These are phyloP conservation scores for Gadopsis bispinosus DNA, from an alignment of 2,797 vertebrate genomes.

Conservation along the genomic window DNA sequence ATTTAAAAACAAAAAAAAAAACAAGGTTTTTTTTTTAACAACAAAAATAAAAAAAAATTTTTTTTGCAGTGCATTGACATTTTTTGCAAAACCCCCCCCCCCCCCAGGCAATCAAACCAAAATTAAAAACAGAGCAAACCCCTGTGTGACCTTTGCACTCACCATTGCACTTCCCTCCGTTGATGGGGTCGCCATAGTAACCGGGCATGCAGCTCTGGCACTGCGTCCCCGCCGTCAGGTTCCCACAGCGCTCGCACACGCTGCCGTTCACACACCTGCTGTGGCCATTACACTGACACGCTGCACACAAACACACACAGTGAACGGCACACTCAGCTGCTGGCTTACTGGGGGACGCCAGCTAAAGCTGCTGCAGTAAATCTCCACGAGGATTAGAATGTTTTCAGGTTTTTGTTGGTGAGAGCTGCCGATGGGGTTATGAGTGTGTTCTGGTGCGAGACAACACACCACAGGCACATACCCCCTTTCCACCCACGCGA, in stretches of 20 bases:
- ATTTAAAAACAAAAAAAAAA: too few species aligned
- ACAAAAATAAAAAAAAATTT: background rate
- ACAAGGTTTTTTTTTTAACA: too few species aligned
- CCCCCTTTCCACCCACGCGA: too few species aligned
- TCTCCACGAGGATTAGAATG: background rate
- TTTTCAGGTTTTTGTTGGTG: background rate
- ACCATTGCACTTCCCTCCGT: constrained; percentile 95
- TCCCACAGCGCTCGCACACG: constrained; percentile 93
- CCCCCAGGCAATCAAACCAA: background rate
- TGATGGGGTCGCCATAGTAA: constrained; percentile 95
- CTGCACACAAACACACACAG: constrained; percentile 73
- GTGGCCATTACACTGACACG: constrained; percentile 97
- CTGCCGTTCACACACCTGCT: constrained; percentile 93
- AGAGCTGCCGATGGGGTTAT: background rate
- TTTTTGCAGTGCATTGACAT: background rate
- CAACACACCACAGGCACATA: background rate
- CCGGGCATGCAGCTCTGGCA: constrained; percentile 95
- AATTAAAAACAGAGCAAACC: background rate
- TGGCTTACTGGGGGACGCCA: background rate
- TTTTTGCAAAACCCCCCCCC: too few species aligned
- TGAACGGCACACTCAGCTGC: background rate
- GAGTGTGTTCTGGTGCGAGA: background rate
- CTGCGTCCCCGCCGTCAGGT: constrained; percentile 93
- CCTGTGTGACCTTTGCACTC: constrained; percentile 36
- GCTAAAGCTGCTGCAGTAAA: background rate